Conservation (phyloP, 2,113 vertebrate genomes). For the Fulica atra region DNA sequence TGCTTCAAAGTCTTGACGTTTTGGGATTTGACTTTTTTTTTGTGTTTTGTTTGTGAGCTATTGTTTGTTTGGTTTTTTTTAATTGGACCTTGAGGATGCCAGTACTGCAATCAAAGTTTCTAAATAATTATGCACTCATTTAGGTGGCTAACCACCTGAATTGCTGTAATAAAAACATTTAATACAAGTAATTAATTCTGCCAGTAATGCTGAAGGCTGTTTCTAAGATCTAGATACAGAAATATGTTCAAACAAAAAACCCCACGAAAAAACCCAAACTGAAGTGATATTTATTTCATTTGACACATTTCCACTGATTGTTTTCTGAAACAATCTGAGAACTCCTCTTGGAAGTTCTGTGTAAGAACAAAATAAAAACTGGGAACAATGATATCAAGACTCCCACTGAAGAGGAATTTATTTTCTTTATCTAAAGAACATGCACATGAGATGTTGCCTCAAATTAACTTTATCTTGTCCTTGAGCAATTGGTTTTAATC, state of each 20-base stretch:
- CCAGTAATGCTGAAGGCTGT: background rate
- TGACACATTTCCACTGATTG: background rate
- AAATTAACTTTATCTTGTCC: background rate
- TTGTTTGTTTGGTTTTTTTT: background rate
- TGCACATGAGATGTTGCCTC: background rate
- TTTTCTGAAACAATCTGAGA: background rate
- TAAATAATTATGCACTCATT: constrained; percentile 21
- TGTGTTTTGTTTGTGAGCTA: background rate
- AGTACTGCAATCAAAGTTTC: background rate
- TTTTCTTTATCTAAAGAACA: background rate
- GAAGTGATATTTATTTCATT: background rate
- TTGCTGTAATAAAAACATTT: background rate
- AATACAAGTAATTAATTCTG: constrained; percentile 17
- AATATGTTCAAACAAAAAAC: background rate
- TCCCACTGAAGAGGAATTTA: background rate
- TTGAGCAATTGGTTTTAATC: background rate
- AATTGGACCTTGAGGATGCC: background rate
- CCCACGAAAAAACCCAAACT: background rate
- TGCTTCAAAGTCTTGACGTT: background rate
- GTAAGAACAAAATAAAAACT: background rate
- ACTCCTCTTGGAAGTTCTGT: background rate
- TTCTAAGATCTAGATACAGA: constrained; percentile 7
- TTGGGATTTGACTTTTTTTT: background rate
- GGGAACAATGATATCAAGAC: background rate
- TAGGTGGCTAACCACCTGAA: constrained; percentile 22